Evolutionary conservation across 2,888 invertebrate genomes (phyloP).

Genomic region (Drosophila mercatorum): DNA sequence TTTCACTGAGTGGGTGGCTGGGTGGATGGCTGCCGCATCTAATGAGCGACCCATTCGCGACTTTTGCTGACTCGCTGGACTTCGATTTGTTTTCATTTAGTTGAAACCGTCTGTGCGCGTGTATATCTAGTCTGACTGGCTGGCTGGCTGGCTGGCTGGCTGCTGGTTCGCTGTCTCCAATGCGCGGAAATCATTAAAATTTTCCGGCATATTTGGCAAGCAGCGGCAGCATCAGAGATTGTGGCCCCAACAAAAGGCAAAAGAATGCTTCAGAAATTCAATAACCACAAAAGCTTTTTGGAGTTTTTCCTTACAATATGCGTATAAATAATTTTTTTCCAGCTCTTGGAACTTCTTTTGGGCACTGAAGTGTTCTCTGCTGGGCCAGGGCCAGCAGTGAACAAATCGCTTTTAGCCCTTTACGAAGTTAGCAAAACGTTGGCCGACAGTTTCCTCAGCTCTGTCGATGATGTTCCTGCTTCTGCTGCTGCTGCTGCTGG

Average conservation of each 20-base stretch:
- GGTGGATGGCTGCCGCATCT: conserved; percentile 12
- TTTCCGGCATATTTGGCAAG: conserved; percentile 70
- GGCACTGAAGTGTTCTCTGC: conserved; percentile 35
- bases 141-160: not conserved
- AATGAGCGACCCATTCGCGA: conserved; percentile 56
- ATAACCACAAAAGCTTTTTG: conserved; percentile 67
- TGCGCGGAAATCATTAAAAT: conserved; percentile 74
- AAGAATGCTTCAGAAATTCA: conserved; percentile 56
- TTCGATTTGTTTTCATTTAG: conserved; percentile 68
- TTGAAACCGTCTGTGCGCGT: conserved; percentile 14
- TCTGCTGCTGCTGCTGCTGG: conserved; percentile 22
- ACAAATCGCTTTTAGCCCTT: conserved; percentile 62
- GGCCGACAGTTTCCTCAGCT: conserved; percentile 29
- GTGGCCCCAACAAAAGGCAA: conserved; percentile 28
- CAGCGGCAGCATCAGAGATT: conserved; percentile 36
- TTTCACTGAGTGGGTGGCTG: not conserved
- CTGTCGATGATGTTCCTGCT: conserved; percentile 10
- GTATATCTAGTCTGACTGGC: not conserved
- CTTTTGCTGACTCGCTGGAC: conserved; percentile 59
- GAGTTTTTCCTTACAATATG: conserved; percentile 23
- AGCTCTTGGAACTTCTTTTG: conserved; percentile 35
- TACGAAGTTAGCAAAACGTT: conserved; percentile 57
- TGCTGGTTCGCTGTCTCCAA: conserved; percentile 21
- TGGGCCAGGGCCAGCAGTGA: conserved; percentile 27
- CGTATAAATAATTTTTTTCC: conserved; percentile 1